These are phyloP conservation scores for Agriopis aurantiaria DNA, from an alignment of 2,888 invertebrate genomes.

Conservation along the genomic window DNA sequence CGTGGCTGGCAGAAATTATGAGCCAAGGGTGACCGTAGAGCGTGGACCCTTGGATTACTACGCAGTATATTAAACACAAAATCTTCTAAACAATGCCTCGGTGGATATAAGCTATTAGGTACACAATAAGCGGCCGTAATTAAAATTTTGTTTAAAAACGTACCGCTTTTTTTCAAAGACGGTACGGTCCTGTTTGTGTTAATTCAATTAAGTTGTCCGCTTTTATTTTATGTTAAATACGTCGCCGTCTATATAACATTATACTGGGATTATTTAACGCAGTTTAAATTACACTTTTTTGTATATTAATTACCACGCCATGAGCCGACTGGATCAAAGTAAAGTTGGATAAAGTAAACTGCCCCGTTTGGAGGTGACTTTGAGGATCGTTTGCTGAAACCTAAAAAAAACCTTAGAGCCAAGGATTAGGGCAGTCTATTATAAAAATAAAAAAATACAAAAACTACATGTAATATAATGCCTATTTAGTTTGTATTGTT, in stretches of 20 bases:
- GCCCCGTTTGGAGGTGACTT: conserved; percentile 7
- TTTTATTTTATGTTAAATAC: conserved; percentile 35
- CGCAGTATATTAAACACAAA: conserved; percentile 62
- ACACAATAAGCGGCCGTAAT: conserved; percentile 56
- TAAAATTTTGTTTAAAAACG: conserved; percentile 52
- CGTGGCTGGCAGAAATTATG: conserved; percentile 65
- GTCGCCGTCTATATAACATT: conserved; percentile 20
- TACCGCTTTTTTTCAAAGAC: conserved; percentile 46
- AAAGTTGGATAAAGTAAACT: conserved; percentile 10
- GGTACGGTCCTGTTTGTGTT: conserved; percentile 34
- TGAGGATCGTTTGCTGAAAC: not conserved
- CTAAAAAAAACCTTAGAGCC: not conserved
- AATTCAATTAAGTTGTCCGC: conserved; percentile 30
- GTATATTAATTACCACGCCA: conserved; percentile 7
- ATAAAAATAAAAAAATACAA: too few species aligned
- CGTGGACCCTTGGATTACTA: conserved; percentile 54
- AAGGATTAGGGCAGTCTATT: not conserved
- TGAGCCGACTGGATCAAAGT: conserved; percentile 11
- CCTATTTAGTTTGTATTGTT: too few species aligned
- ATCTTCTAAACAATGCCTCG: conserved; percentile 68
- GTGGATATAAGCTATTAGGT: conserved; percentile 53
- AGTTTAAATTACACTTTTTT: conserved; percentile 25
- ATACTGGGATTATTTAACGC: conserved; percentile 23
- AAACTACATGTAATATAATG: too few species aligned
- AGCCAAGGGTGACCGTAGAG: conserved; percentile 62